phyloP scores from a whole-genome alignment of 2,888 invertebrate species.

The Hirtodrosophila histrioides region DNA sequence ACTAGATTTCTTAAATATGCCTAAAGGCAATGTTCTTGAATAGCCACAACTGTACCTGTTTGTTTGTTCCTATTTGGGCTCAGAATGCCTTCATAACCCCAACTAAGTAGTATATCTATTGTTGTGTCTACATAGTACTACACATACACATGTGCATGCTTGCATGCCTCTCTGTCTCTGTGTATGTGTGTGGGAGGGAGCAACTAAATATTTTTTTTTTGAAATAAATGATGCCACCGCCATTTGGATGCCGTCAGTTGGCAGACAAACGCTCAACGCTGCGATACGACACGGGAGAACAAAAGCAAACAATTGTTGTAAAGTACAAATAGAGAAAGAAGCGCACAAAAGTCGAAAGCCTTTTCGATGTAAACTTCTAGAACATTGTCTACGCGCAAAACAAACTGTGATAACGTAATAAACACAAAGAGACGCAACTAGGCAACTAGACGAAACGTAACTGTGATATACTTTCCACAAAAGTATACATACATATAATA shows the following conservation, averaged over 20 bases:
- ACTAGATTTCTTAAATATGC: constrained; percentile 23
- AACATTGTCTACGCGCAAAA: constrained; percentile 49
- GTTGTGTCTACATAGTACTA: constrained; percentile 15
- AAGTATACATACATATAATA: constrained; percentile 9
- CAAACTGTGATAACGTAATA: constrained; percentile 65
- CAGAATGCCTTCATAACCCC: constrained; percentile 15
- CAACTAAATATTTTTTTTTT: constrained; percentile 55
- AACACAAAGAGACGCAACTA: constrained; percentile 23
- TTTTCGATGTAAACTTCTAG: constrained; percentile 69
- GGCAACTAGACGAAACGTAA: constrained; percentile 35
- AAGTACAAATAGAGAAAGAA: constrained; percentile 31
- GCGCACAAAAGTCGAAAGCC: constrained; percentile 37
- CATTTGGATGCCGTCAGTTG: constrained; percentile 63
- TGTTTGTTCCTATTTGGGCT: constrained; percentile 23
- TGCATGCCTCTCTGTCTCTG: constrained; percentile 1
- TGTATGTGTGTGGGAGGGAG: constrained; percentile 23
- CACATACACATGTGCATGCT: constrained; percentile 17
- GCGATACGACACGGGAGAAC: constrained; percentile 44
- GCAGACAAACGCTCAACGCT: constrained; percentile 66
- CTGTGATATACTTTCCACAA: constrained; percentile 40
- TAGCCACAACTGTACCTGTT: constrained; percentile 39
- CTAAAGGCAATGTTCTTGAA: constrained; percentile 19
- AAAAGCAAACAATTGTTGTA: constrained; percentile 43
- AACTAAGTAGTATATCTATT: constrained; percentile 30
- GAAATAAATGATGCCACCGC: constrained; percentile 67